phyloP scores from a whole-genome alignment of 2,888 invertebrate species.

The Diarsia dahlii region DNA sequence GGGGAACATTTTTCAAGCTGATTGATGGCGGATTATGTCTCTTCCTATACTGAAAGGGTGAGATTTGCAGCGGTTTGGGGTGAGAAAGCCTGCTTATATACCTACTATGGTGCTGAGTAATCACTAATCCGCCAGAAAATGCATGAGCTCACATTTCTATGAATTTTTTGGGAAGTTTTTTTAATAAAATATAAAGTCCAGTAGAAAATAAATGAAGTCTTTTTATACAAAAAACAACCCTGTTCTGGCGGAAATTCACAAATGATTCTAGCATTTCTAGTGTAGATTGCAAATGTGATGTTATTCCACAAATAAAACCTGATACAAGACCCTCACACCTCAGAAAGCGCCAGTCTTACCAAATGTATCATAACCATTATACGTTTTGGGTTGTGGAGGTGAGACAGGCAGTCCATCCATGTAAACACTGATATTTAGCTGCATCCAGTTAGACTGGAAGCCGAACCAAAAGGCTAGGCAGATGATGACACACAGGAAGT shows the following conservation, averaged over 20 bases:
- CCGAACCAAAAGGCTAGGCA: too few relatives aligned
- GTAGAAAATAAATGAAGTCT: too few relatives aligned
- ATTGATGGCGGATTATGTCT: conserved; percentile 52
- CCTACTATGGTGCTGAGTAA: conserved; percentile 12
- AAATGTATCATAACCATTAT: too few relatives aligned
- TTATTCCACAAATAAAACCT: neutral
- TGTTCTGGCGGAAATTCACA: too few relatives aligned
- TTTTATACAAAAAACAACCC: too few relatives aligned
- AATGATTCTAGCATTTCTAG: neutral
- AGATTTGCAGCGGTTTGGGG: conserved; percentile 35
- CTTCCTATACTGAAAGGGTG: conserved; percentile 38
- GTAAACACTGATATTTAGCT: too few relatives aligned
- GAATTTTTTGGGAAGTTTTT: neutral
- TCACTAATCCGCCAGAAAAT: conserved; percentile 7
- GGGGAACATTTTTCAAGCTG: conserved; percentile 39
- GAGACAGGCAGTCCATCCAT: too few relatives aligned
- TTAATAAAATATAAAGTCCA: neutral
- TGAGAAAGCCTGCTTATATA: conserved; percentile 6
- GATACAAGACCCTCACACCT: neutral
- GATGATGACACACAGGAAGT: too few relatives aligned
- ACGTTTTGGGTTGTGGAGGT: too few relatives aligned
- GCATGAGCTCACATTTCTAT: neutral
- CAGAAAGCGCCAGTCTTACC: neutral
- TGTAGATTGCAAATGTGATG: neutral
- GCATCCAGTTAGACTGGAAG: too few relatives aligned